Evolutionary conservation across 1,140 invertebrate genomes (phyloP).

Genomic region (Zaprionus davidi): DNA sequence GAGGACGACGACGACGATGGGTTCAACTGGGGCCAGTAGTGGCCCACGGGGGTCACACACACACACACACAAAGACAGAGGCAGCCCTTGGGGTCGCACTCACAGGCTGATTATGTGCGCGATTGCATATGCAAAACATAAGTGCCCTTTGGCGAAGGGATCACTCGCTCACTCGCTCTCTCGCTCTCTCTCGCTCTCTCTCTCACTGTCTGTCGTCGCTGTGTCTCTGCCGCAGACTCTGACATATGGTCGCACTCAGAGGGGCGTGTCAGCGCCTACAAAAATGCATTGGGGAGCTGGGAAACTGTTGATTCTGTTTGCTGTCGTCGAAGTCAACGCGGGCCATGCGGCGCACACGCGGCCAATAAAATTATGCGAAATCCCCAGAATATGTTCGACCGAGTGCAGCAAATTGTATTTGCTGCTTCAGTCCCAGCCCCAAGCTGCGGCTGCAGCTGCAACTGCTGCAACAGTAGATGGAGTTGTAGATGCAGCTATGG

Average conservation of each 20-base stretch:
- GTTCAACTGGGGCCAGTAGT: constrained; percentile 13
- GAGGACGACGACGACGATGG: constrained; percentile 9
- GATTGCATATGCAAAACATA: constrained; percentile 79
- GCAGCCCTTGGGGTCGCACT: constrained; percentile 13
- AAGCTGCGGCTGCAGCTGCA: not conserved
- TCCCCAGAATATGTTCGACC: constrained; percentile 64
- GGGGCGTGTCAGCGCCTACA: constrained; percentile 35
- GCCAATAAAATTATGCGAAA: constrained; percentile 81
- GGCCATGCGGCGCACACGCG: constrained; percentile 27
- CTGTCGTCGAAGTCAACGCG: constrained; percentile 57
- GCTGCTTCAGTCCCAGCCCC: constrained; percentile 23
- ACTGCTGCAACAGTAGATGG: not conserved
- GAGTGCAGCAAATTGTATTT: constrained; percentile 79
- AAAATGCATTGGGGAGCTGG: constrained; percentile 44
- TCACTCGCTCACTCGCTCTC: not conserved
- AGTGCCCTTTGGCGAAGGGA: constrained; percentile 51
- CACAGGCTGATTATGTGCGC: constrained; percentile 66
- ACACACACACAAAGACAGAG: not conserved
- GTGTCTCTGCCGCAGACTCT: not conserved
- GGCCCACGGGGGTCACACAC: constrained; percentile 25
- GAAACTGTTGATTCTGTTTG: constrained; percentile 70
- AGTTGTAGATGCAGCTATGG: not conserved
- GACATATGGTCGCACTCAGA: constrained; percentile 11
- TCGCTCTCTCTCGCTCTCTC: not conserved
- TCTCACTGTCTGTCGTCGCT: not conserved